These are phyloP conservation scores for Muscidifurax raptorellus DNA, from an alignment of 1,140 invertebrate genomes.

Conservation along the genomic window DNA sequence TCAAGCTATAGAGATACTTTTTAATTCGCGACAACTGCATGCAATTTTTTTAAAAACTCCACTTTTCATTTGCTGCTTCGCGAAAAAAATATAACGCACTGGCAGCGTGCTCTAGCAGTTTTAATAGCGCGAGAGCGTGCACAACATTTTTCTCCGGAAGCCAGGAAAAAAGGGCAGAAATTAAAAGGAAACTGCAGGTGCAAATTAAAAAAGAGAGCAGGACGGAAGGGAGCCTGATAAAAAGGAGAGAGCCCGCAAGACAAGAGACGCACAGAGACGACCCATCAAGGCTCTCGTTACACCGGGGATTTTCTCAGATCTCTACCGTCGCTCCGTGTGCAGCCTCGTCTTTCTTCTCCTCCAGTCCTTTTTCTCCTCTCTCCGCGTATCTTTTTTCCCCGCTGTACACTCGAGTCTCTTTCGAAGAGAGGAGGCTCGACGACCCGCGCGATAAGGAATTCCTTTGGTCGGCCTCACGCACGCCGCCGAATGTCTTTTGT, in stretches of 20 bases:
- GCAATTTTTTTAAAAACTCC: too few species aligned
- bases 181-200: conserved; percentile 1
- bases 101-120: too few species aligned
- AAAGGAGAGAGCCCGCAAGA: not conserved
- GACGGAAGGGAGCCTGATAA: not conserved
- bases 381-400: not conserved
- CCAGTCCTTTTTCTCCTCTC: not conserved
- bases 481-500: not conserved
- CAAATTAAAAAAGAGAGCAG: conserved; percentile 30
- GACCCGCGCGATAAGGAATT: conserved; percentile 33
- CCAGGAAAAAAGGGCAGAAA: not conserved
- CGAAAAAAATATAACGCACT: too few species aligned
- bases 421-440: not conserved
- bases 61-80: too few species aligned
- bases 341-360: not conserved
- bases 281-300: conserved; percentile 46
- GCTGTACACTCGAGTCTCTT: not conserved
- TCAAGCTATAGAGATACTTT: too few species aligned
- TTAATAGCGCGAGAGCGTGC: too few species aligned
- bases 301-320: conserved; percentile 40
- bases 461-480: conserved; percentile 9
- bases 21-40: too few species aligned
- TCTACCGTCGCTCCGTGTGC: not conserved
- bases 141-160: not conserved
- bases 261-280: not conserved